Percentiles rank a stretch among this genome's conserved stretches.
Evolutionary conservation across 2,797 vertebrate genomes (phyloP).

Genomic region (Chanos chanos): DNA sequence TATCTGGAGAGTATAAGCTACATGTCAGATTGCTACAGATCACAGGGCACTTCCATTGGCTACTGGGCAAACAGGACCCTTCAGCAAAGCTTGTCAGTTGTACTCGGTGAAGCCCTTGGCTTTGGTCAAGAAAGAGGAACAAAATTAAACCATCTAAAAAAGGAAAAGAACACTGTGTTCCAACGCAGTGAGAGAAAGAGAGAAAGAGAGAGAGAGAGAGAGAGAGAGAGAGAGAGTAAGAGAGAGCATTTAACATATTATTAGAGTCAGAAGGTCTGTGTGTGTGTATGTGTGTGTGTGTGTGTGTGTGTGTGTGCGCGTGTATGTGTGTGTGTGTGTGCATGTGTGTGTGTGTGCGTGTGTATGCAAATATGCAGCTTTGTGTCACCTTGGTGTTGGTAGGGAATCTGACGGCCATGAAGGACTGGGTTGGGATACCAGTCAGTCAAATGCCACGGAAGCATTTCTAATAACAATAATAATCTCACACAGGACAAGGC

Average conservation of each 20-base stretch:
- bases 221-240: background rate
- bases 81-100: too few relatives aligned
- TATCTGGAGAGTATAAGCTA: too few relatives aligned
- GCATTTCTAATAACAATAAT: constrained; percentile 28
- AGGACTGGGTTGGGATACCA: too few relatives aligned
- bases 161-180: constrained; percentile 2
- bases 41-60: too few relatives aligned
- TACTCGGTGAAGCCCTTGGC: too few relatives aligned
- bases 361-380: too few relatives aligned
- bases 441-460: too few relatives aligned
- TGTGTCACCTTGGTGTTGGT: constrained; percentile 11
- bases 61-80: too few relatives aligned
- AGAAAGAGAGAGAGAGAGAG: constrained; percentile 1
- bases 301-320: background rate
- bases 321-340: background rate
- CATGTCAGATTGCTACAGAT: too few relatives aligned
- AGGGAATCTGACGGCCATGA: background rate
- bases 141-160: background rate
- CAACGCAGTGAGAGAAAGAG: background rate
- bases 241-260: constrained; percentile 7
- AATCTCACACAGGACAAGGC: too few relatives aligned
- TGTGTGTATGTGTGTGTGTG: background rate
- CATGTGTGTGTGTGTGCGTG: too few relatives aligned
- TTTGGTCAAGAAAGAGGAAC: too few relatives aligned
- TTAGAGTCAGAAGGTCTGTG: constrained; percentile 1